Evolutionary conservation across 2,888 invertebrate species (phyloP).

Genomic region (Heteromurus nitidus): DNA sequence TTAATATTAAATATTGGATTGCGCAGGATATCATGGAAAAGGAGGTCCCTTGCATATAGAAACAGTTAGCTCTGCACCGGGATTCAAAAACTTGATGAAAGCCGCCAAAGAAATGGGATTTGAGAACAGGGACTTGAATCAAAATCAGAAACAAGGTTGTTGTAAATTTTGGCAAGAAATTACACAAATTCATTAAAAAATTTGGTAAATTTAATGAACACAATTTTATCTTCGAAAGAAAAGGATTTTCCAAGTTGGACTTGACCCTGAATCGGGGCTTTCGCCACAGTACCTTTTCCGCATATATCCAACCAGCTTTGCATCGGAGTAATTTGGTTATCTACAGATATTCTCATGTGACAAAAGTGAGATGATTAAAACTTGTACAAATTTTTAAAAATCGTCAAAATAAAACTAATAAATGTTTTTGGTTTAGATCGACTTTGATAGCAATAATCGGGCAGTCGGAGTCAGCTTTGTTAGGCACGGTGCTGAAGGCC

Average conservation of each 20-base stretch:
- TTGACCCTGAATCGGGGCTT: constrained; percentile 4
- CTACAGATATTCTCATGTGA: constrained; percentile 15
- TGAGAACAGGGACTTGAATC: constrained; percentile 25
- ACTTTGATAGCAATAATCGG: constrained; percentile 32
- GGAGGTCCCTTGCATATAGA: constrained; percentile 39
- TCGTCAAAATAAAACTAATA: neutral
- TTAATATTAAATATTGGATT: neutral
- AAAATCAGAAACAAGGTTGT: constrained; percentile 31
- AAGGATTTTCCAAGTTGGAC: constrained; percentile 33
- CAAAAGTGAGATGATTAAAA: constrained; percentile 10
- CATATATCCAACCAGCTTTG: constrained; percentile 8
- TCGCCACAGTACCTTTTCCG: constrained; percentile 13
- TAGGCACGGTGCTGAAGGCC: constrained; percentile 35
- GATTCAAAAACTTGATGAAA: constrained; percentile 13
- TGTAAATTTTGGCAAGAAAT: too few species aligned
- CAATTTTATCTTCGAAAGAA: too few species aligned
- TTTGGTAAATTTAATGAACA: neutral
- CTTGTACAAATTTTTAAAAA: too few species aligned
- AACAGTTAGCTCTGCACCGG: constrained; percentile 20
- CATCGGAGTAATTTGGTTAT: neutral
- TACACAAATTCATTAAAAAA: too few species aligned
- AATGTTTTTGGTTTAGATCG: constrained; percentile 27
- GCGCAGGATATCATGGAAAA: constrained; percentile 27
- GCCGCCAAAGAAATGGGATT: constrained; percentile 35
- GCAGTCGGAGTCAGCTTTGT: constrained; percentile 47